Conservation (phyloP, 2,888 invertebrate species). For the Dasysyrphus albostriatus region DNA sequence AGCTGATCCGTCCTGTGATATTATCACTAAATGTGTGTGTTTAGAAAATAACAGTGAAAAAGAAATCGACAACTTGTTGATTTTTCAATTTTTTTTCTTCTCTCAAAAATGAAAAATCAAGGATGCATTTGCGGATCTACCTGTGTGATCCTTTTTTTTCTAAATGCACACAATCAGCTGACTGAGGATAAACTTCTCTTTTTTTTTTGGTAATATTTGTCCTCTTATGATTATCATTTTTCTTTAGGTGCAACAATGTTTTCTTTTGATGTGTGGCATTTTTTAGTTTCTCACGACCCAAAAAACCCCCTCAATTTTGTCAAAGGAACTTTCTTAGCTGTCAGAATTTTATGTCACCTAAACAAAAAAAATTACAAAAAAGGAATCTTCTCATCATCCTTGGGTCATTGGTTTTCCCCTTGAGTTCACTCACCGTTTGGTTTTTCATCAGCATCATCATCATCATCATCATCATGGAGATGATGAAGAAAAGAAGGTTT, state of each 20-base stretch:
- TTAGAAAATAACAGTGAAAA: conserved; percentile 7
- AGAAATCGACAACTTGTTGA: conserved; percentile 17
- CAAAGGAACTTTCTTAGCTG: conserved; percentile 45
- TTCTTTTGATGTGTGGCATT: conserved; percentile 24
- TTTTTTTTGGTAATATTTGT: conserved; percentile 21
- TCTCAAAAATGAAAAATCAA: neutral
- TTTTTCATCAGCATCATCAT: conserved; percentile 10
- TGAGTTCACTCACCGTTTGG: conserved; percentile 27
- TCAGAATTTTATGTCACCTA: conserved; percentile 46
- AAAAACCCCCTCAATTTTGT: conserved; percentile 43
- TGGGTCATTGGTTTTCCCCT: conserved; percentile 48
- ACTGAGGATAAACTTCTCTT: neutral
- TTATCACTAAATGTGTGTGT: conserved; percentile 9
- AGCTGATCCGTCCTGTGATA: conserved; percentile 65
- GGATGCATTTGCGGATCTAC: conserved; percentile 5
- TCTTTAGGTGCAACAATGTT: conserved; percentile 12
- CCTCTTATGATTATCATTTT: conserved; percentile 7
- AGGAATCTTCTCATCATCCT: conserved; percentile 41
- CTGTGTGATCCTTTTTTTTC: conserved; percentile 18
- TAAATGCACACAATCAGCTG: conserved; percentile 14
- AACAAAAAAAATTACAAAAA: neutral
- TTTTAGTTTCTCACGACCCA: conserved; percentile 59
- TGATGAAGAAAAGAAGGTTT: conserved; percentile 41
- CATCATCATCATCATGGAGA: neutral
- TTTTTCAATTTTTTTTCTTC: neutral